phyloP scores from a whole-genome alignment of 2,113 vertebrate genomes.

The Fregetta grallaria region DNA sequence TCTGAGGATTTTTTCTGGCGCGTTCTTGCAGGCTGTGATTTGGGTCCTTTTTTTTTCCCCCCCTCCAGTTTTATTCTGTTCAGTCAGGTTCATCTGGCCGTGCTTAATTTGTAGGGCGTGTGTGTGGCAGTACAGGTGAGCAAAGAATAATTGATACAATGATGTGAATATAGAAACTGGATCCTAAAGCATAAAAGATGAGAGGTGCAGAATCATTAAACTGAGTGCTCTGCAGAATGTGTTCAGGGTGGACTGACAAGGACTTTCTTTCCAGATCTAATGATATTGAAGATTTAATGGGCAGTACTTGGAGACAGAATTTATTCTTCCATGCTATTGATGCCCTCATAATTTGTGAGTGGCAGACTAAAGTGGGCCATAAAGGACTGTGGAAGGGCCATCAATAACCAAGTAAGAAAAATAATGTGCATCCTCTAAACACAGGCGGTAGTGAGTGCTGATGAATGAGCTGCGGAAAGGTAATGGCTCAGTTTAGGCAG shows the following conservation, averaged over 20 bases:
- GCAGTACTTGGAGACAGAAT: conserved; percentile 3
- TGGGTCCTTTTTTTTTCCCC: background rate
- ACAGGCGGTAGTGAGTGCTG: background rate
- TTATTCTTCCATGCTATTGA: background rate
- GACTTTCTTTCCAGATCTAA: background rate
- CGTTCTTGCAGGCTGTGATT: background rate
- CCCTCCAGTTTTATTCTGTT: background rate
- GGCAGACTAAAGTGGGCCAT: conserved; percentile 8
- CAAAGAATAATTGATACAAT: background rate
- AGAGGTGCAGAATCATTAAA: background rate
- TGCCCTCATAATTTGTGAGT: conserved; percentile 32
- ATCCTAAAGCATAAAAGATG: background rate
- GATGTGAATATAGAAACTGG: background rate
- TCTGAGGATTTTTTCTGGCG: background rate
- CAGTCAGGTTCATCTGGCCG: background rate
- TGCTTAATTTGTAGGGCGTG: background rate
- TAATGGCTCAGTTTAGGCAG: background rate
- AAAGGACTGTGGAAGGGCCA: background rate
- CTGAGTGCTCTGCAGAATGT: background rate
- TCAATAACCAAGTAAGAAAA: conserved; percentile 40
- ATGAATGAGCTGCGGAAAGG: conserved; percentile 6
- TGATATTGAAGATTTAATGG: conserved; percentile 21
- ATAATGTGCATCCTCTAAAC: background rate
- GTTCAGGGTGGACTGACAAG: background rate
- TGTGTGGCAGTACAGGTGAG: background rate